Evolutionary conservation across 2,888 invertebrate genomes (phyloP), one percentile per base, ranked within the genome.

Genomic region (Dolichomitus sp.): DNA sequence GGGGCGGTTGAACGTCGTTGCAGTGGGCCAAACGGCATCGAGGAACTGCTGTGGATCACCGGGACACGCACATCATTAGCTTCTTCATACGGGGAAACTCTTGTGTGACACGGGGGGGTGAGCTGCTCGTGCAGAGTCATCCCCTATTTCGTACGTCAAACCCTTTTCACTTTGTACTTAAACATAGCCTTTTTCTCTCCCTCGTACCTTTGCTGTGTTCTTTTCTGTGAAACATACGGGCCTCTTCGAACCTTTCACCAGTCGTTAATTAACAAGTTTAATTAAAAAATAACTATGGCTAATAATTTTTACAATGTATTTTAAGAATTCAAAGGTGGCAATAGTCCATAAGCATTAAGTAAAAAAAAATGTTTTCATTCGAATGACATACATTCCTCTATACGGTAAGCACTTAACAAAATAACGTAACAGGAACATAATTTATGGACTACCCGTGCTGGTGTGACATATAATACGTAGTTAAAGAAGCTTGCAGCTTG

Each of bases 61-160:
- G 72, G 45, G 30, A 72, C 59, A 59, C 72, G 59, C 72, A 59
- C 72, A 33, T 72, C 72, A 42, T 72, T 72, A 59, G 57, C 45
- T 45, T 33, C 59, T 59, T 45, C 65, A 11, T 65, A 40, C n/a
- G 23, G 42, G 45, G 27, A 45, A 63, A 61, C 40, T 37, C 45
- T 45, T n/a, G 45, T 65, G 42, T 42, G 23, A 65, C 40, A 63
- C 40, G 40, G 61, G 23, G 61, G 23, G 14, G 4, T 42, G 42
- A 23, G 6, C 42, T 59, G 17, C 59, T 33, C 33, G 57, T 30
- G 30, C 37, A 42, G 23, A 23, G 40, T 63, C 63, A 40, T 63
- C 23, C 23, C 42, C 63, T 42, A 42, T 63, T 63, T 63, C 37
- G 19, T 59, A 33, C 59, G 59, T 59, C 33, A 33, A 33, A 59